Conservation (phyloP, 2,888 invertebrate species). For the Tenthredo notha region DNA sequence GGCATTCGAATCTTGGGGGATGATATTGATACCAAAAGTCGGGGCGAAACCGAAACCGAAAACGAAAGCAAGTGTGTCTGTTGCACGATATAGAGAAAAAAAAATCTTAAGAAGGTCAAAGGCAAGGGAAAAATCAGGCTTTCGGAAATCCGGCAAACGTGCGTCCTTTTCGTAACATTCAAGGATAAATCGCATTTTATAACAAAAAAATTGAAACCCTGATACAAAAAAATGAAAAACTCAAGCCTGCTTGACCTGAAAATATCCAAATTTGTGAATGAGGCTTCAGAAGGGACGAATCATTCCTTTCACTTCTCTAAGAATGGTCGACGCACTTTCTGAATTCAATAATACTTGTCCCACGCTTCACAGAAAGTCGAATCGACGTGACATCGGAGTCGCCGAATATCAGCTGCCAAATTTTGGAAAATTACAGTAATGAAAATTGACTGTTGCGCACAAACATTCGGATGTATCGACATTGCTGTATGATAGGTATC, state of each 20-base stretch:
- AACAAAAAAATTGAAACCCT: neutral
- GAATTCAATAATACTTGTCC: neutral
- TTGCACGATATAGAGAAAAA: neutral
- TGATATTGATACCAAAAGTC: neutral
- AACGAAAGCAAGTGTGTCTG: neutral
- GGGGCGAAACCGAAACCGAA: neutral
- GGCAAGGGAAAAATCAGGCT: neutral
- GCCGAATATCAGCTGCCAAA: neutral
- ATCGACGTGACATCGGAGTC: neutral
- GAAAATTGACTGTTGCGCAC: neutral
- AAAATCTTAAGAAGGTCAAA: neutral
- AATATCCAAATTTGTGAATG: neutral
- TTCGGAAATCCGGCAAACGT: neutral
- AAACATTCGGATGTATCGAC: neutral
- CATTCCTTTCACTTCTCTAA: neutral
- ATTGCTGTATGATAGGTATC: neutral
- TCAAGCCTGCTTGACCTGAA: neutral
- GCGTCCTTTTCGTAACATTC: neutral
- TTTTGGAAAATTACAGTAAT: neutral
- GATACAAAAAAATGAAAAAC: neutral
- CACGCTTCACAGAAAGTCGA: neutral
- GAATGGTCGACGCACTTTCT: neutral
- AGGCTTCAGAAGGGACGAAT: neutral
- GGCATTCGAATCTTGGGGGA: neutral
- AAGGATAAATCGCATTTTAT: neutral